Evolutionary conservation across 2,797 vertebrate genomes (phyloP).

Genomic region (Bucorvus abyssinicus): DNA sequence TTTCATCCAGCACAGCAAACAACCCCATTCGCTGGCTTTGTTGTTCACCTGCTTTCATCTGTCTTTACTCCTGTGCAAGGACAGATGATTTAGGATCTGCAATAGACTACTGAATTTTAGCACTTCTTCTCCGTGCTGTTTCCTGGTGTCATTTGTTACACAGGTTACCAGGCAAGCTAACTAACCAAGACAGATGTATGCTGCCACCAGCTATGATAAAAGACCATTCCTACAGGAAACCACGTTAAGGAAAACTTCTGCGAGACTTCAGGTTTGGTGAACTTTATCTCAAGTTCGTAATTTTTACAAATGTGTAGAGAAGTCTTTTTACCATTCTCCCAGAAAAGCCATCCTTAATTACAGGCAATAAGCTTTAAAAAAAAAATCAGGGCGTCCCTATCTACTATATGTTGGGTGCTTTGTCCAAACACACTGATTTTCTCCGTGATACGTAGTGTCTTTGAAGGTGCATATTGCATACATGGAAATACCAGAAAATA

Average conservation of each 20-base stretch:
- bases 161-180: neutral
- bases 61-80: neutral
- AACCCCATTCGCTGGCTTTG: neutral
- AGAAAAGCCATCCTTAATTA: neutral
- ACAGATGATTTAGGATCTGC: neutral
- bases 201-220: neutral
- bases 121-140: neutral
- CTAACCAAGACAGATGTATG: neutral
- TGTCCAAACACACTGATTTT: neutral
- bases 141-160: neutral
- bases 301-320: neutral
- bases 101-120: neutral
- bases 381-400: neutral
- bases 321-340: neutral
- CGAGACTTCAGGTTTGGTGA: neutral
- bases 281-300: neutral
- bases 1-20: neutral
- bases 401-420: neutral
- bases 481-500: neutral
- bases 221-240: neutral
- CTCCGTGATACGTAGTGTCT: neutral
- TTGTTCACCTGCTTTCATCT: neutral
- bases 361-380: neutral
- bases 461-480: neutral
- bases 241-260: neutral